Base-by-base conservation (phyloP, 2,113 vertebrate genomes). In the Cercocebus atys region DNA sequence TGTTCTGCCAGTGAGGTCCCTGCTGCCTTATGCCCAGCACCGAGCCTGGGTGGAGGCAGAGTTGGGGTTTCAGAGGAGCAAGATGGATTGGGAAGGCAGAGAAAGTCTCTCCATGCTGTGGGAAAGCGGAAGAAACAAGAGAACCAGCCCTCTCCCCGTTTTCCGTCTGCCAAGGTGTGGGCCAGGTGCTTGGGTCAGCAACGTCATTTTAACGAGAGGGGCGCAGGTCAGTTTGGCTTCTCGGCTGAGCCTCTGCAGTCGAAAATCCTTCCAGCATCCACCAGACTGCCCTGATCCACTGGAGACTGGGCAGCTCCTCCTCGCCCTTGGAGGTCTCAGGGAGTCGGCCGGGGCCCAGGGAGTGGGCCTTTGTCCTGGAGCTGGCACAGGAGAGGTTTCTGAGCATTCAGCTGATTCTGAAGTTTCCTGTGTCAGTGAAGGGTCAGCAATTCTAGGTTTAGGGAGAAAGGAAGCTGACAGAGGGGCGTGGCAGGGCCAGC, bases 381-480 rank as follows among this genome's bases (percentile, higher is more conserved):
- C 59, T 73, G 75, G 35, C 32, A 7, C 38, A 6, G 43, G 16
- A 1, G 23, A 35, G 1, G 40, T 22, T 68, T 86, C 85, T 47
- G 79, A 95, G 83, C 38, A 64, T 61, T 87, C 6, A 17, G 70
- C 84, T 85, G 40, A 68, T 90, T 78, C 88, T 12, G 43, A 82
- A 86, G 81, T 78, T 98, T 97, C 88, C 95, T 92, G 86, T 68
- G 83, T 47, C 55, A 5, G 73, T 4, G 8, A 59, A 94, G 76
- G 95, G 92, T 84, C 96, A 95, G 97, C 87, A 93, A 68, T 93
- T 80, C 80, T 17, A 68, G 40, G 80, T 79, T 96, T 83, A 90
- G 92, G 30, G 59, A 50, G 72, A 97, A 82, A 95, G 95, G 97
- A 97, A 97, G 95, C 80, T 52, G 83, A 88, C 50, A 16, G 93